Conservation (phyloP, 2,888 invertebrate genomes). For the Lycaena phlaeas region DNA sequence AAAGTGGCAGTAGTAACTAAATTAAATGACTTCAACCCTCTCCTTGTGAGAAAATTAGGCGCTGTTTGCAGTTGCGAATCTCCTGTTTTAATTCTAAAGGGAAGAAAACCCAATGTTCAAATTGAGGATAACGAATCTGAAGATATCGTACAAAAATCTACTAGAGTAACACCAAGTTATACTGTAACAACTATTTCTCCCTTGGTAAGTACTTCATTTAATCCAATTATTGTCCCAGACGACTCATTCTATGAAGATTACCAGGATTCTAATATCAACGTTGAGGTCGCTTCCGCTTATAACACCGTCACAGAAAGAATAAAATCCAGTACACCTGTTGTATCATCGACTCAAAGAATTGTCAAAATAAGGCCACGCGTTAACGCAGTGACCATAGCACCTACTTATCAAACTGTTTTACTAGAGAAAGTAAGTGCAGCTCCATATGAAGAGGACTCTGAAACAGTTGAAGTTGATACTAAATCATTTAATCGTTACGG, state of each 20-base stretch:
- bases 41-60: constrained; percentile 79
- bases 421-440: constrained; percentile 45
- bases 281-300: constrained; percentile 33
- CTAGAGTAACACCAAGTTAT: constrained; percentile 8
- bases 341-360: constrained; percentile 41
- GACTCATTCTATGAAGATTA: constrained; percentile 63
- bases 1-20: constrained; percentile 76
- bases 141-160: constrained; percentile 40
- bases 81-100: constrained; percentile 66
- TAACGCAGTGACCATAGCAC: constrained; percentile 52
- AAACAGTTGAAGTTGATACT: constrained; percentile 37
- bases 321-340: constrained; percentile 42
- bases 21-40: constrained; percentile 80
- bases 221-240: constrained; percentile 65
- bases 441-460: constrained; percentile 26
- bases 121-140: constrained; percentile 24
- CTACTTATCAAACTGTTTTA: constrained; percentile 53
- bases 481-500: constrained; percentile 74
- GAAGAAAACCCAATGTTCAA: constrained; percentile 47
- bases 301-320: constrained; percentile 36
- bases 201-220: constrained; percentile 47
- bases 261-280: constrained; percentile 39
- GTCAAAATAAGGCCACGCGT: constrained; percentile 45
- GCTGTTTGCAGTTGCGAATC: constrained; percentile 82
- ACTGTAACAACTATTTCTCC: constrained; percentile 37